Conservation (phyloP, 1,140 invertebrate species). For the Drosophila bifasciata region DNA sequence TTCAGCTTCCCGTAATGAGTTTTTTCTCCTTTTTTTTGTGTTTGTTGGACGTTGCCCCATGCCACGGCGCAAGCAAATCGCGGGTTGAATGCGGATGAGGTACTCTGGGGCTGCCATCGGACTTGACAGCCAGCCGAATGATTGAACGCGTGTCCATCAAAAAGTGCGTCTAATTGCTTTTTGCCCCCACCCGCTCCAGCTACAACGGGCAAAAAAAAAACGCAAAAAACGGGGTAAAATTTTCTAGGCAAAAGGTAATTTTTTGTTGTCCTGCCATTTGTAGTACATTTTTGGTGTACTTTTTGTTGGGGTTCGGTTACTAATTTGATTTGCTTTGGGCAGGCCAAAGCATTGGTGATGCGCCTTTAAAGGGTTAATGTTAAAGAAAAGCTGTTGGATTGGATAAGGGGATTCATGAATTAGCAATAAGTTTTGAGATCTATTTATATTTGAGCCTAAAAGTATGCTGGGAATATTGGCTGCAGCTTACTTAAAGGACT, state of each 20-base stretch:
- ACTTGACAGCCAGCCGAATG: conserved; percentile 76
- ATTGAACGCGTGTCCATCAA: conserved; percentile 81
- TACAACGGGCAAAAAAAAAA: conserved; percentile 31
- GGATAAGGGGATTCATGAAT: neutral
- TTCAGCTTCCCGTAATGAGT: conserved; percentile 58
- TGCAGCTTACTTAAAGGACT: too few relatives aligned
- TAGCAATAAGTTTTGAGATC: too few relatives aligned
- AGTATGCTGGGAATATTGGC: too few relatives aligned
- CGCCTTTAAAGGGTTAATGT: conserved; percentile 19
- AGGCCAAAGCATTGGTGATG: neutral
- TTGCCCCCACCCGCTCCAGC: conserved; percentile 29
- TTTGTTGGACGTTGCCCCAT: conserved; percentile 29
- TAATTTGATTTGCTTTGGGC: conserved; percentile 38
- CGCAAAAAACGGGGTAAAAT: conserved; percentile 52
- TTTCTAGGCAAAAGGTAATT: conserved; percentile 69
- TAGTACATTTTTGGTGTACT: conserved; percentile 42
- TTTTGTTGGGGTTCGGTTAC: conserved; percentile 27
- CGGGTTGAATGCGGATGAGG: conserved; percentile 30
- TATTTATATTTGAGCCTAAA: too few relatives aligned
- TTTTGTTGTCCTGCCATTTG: conserved; percentile 56
- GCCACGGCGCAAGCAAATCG: conserved; percentile 66
- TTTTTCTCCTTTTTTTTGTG: conserved; percentile 44
- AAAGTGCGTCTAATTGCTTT: conserved; percentile 80
- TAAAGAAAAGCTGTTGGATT: neutral
- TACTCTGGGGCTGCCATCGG: conserved; percentile 41